These are phyloP conservation scores for Ia io DNA, from an alignment of 2,113 vertebrate species.

Conservation along the genomic window DNA sequence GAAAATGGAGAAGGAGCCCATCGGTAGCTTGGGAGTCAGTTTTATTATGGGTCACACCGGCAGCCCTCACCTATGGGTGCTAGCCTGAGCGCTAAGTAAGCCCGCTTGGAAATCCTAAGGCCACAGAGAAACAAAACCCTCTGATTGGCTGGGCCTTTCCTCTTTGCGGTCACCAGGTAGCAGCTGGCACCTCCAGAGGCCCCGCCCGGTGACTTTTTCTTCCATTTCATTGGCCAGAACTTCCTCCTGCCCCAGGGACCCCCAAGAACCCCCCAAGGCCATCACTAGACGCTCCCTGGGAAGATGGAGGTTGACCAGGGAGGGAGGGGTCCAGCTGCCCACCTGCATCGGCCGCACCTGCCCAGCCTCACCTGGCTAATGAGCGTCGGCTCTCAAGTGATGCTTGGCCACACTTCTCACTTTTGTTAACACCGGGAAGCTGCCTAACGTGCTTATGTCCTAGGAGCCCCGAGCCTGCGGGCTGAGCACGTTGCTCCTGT, in stretches of 20 bases:
- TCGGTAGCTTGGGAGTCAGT: neutral
- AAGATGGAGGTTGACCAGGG: neutral
- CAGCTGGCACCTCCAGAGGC: no score
- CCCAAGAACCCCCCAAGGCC: neutral
- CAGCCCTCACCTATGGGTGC: neutral
- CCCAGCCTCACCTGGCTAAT: neutral
- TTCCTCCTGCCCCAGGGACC: neutral
- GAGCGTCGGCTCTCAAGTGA: neutral
- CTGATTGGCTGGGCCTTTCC: neutral
- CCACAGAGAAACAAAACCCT: neutral
- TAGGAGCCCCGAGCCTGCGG: neutral
- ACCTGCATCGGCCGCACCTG: rapidly evolving
- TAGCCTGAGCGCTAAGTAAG: neutral
- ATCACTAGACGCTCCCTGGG: neutral
- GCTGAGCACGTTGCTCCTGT: neutral
- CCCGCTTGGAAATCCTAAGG: neutral
- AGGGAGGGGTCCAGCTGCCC: no score
- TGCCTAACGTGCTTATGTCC: neutral
- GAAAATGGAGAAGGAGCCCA: neutral
- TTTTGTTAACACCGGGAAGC: neutral
- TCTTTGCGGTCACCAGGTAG: neutral
- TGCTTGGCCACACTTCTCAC: neutral
- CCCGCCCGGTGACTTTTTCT: neutral
- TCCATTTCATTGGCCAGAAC: neutral
- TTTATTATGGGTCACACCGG: neutral